Percentiles rank a stretch among this genome's conserved stretches.
These are phyloP conservation scores for Magallana angulata DNA, from an alignment of 1,140 invertebrate genomes.

Conservation along the genomic window DNA sequence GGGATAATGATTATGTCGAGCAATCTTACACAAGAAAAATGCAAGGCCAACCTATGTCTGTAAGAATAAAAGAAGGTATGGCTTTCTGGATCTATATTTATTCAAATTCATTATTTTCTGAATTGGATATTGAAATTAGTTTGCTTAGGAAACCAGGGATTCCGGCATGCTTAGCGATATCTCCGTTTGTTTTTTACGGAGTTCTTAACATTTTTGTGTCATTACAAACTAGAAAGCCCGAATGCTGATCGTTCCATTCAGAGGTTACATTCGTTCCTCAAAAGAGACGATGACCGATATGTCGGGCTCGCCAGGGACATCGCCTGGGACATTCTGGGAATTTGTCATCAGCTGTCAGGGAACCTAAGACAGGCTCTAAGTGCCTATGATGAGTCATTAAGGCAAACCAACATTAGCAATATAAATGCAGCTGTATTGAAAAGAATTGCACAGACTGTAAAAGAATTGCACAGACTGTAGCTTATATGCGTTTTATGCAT, in stretches of 20 bases:
- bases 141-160: not conserved
- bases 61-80: not conserved
- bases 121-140: not conserved
- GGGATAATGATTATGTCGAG: not conserved
- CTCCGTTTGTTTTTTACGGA: not conserved
- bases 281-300: not conserved
- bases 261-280: not conserved
- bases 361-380: not conserved
- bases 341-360: slow-evolving; percentile 1
- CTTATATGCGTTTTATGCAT: too few species aligned
- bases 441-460: not conserved
- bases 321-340: not conserved
- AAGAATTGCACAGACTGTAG: too few species aligned
- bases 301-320: not conserved
- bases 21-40: not conserved
- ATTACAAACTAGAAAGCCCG: not conserved
- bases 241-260: not conserved
- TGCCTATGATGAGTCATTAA: not conserved
- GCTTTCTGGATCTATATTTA: not conserved
- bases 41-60: not conserved
- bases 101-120: not conserved
- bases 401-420: not conserved
- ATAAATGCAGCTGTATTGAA: not conserved
- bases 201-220: not conserved
- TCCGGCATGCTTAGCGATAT: not conserved